A percentile compares a stretch with the other conserved stretches of the same genome.
These are phyloP conservation scores for Kryptopterus vitreolus DNA, from an alignment of 2,797 vertebrate genomes.

Conservation along the genomic window DNA sequence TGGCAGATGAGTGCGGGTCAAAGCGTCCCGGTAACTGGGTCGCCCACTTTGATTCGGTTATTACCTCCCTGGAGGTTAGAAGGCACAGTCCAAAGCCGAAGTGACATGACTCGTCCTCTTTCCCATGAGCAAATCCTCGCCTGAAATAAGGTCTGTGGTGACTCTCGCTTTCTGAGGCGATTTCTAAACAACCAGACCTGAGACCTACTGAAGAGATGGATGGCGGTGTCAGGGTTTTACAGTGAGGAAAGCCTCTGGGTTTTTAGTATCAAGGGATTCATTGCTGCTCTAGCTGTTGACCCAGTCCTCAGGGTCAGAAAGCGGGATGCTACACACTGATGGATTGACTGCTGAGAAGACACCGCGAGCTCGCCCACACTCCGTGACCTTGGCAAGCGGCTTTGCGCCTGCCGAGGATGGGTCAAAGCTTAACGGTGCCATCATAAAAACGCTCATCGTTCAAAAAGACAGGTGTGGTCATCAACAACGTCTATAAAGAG, in stretches of 20 bases:
- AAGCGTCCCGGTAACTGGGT: slow-evolving; percentile 44
- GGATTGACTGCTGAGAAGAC: slow-evolving; percentile 35
- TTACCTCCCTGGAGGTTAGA: slow-evolving; percentile 38
- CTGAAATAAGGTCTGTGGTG: slow-evolving; percentile 10
- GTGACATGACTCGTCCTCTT: slow-evolving; percentile 20
- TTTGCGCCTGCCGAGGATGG: slow-evolving; percentile 26
- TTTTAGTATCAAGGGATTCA: slow-evolving; percentile 41
- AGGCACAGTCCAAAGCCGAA: slow-evolving; percentile 21
- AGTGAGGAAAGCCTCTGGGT: slow-evolving; percentile 30
- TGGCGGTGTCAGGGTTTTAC: slow-evolving; percentile 40
- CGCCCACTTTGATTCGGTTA: slow-evolving; percentile 46
- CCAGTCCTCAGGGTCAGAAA: slow-evolving; percentile 46
- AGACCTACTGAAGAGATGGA: slow-evolving; percentile 16
- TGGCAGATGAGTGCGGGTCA: slow-evolving; percentile 8
- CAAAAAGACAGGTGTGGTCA: slow-evolving; percentile 48
- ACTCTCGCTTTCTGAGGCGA: background rate
- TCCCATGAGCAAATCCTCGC: background rate
- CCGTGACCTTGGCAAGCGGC: slow-evolving; percentile 41
- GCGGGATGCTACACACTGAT: slow-evolving; percentile 36
- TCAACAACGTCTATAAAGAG: slow-evolving; percentile 27
- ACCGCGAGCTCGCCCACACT: slow-evolving; percentile 13
- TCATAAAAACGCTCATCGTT: slow-evolving; percentile 43
- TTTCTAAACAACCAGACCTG: slow-evolving; percentile 1
- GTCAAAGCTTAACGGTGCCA: slow-evolving; percentile 34
- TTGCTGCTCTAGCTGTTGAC: slow-evolving; percentile 35